Evolutionary conservation across 1,140 invertebrate species (phyloP).

Genomic region (Notospermus geniculatus): DNA sequence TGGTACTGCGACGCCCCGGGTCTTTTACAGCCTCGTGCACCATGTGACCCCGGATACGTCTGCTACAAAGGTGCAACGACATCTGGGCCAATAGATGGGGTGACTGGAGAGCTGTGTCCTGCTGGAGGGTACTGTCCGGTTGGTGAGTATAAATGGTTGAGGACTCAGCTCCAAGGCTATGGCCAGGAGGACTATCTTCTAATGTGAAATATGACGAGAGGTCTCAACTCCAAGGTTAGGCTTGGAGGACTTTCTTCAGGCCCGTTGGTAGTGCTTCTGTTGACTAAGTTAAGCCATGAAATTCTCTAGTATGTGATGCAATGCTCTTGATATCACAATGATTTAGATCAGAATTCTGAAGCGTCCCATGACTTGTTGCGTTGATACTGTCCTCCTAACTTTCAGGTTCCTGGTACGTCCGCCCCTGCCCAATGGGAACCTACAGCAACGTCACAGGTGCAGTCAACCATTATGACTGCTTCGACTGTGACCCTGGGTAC

Average conservation of each 20-base stretch:
- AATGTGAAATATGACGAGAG: too few species aligned
- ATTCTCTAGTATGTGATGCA: too few species aligned
- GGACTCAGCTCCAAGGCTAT: too few species aligned
- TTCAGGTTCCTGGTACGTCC: constrained; percentile 40
- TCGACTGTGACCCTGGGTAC: constrained; percentile 46
- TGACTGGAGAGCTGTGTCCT: constrained; percentile 43
- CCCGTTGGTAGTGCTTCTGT: too few species aligned
- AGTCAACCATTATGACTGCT: constrained; percentile 48
- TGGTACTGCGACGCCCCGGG: constrained; percentile 50
- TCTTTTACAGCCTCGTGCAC: constrained; percentile 38
- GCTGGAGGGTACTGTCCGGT: constrained; percentile 45
- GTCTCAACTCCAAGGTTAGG: too few species aligned
- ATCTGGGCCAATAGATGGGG: constrained; percentile 42
- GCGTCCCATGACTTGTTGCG: too few species aligned
- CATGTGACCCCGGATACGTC: constrained; percentile 47
- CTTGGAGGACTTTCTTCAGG: too few species aligned
- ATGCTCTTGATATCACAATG: too few species aligned
- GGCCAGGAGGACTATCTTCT: too few species aligned
- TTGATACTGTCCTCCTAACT: not conserved
- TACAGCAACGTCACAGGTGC: constrained; percentile 50
- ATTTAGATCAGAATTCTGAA: too few species aligned
- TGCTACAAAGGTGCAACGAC: constrained; percentile 43
- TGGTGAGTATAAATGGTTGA: too few species aligned
- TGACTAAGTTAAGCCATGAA: too few species aligned
- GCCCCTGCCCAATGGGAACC: constrained; percentile 47